Percentiles rank a stretch among this genome's conserved stretches.
These are phyloP conservation scores for Aphelocoma californica DNA, from an alignment of 2,797 vertebrate genomes.

Conservation along the genomic window DNA sequence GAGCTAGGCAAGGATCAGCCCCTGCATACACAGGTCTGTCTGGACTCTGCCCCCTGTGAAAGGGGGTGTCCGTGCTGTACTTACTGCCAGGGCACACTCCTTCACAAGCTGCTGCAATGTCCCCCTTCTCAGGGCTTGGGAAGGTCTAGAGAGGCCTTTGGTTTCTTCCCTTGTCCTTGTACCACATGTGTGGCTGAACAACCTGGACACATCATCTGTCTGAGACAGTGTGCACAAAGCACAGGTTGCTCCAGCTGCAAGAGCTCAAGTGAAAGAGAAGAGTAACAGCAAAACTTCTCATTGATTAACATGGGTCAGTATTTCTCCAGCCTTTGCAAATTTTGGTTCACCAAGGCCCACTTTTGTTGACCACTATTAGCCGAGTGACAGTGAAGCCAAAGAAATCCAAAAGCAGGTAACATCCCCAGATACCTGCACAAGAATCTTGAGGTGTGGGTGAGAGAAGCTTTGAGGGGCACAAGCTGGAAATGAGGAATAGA, in stretches of 20 bases:
- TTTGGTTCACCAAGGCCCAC: fast-evolving
- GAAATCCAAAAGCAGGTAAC: neutral
- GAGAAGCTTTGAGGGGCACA: neutral
- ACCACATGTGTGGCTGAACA: neutral
- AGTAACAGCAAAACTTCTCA: neutral
- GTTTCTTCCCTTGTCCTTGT: neutral
- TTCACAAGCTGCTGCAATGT: neutral
- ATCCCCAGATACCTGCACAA: neutral
- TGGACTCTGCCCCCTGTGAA: neutral
- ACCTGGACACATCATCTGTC: neutral
- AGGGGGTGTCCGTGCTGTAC: fast-evolving
- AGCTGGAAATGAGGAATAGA: neutral
- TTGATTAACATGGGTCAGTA: neutral
- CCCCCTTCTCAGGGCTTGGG: fast-evolving
- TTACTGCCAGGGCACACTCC: neutral
- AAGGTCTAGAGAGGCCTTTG: neutral
- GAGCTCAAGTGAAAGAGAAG: neutral
- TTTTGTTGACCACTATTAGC: neutral
- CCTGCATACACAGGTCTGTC: fast-evolving
- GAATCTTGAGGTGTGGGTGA: neutral
- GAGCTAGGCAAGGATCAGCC: neutral
- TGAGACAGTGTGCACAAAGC: neutral
- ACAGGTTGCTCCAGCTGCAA: neutral
- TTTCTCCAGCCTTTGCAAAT: neutral
- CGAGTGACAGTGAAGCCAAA: neutral